Evolutionary conservation across 2,888 invertebrate species (phyloP).

Genomic region (Tethea ocularis): DNA sequence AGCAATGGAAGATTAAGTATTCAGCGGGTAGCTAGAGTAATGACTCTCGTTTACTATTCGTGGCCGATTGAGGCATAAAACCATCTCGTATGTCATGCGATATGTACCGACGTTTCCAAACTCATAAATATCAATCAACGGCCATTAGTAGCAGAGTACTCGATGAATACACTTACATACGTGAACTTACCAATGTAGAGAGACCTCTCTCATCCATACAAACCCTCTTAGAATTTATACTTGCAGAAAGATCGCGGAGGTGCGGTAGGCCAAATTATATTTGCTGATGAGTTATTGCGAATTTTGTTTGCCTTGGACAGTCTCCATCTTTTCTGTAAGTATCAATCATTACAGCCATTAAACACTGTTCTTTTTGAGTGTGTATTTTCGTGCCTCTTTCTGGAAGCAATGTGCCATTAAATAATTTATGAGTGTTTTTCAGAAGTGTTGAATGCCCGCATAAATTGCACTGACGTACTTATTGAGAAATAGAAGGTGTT

Average conservation of each 20-base stretch:
- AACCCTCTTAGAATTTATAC: slow-evolving; percentile 9
- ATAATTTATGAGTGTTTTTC: neutral
- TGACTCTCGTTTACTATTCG: slow-evolving; percentile 25
- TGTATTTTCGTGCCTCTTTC: neutral
- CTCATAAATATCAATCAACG: slow-evolving; percentile 74
- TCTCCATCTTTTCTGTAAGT: slow-evolving; percentile 38
- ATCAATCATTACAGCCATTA: slow-evolving; percentile 33
- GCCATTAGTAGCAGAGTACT: slow-evolving; percentile 47
- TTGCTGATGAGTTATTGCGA: slow-evolving; percentile 30
- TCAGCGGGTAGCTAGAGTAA: slow-evolving; percentile 20
- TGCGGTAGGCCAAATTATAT: slow-evolving; percentile 25
- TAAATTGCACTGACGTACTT: neutral
- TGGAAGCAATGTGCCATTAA: slow-evolving; percentile 1
- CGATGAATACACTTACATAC: slow-evolving; percentile 43
- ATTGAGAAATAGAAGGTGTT: no score
- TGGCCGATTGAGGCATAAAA: slow-evolving; percentile 53
- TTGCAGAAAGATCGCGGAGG: slow-evolving; percentile 5
- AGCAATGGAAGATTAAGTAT: slow-evolving; percentile 23
- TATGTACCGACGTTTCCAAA: slow-evolving; percentile 56
- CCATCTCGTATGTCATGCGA: slow-evolving; percentile 51
- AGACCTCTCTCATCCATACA: slow-evolving; percentile 26
- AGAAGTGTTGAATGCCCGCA: neutral
- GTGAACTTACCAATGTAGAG: slow-evolving; percentile 32
- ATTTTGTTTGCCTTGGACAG: slow-evolving; percentile 44
- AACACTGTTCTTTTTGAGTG: slow-evolving; percentile 24